Evolutionary conservation across 2,797 vertebrate genomes (phyloP).

Genomic region (Molossus alvarezi): DNA sequence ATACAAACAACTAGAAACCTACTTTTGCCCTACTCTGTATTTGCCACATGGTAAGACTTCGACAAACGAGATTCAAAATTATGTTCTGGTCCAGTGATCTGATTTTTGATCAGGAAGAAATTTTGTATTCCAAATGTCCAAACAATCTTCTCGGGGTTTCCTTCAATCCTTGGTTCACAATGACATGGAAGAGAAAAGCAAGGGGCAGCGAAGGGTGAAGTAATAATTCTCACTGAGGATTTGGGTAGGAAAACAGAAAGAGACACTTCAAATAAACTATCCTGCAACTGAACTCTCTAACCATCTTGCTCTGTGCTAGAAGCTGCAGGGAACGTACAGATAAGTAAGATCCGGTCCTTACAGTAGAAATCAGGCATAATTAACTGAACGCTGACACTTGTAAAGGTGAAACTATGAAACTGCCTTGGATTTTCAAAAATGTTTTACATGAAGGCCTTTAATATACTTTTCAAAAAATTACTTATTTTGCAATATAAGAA

Average conservation of each 20-base stretch:
- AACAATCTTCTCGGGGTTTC: not conserved
- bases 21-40: not conserved
- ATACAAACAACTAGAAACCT: not conserved
- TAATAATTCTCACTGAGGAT: not conserved
- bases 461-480: not conserved
- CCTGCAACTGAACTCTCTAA: constrained; percentile 2
- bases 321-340: not conserved
- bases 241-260: not conserved
- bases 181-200: not conserved
- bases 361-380: not conserved
- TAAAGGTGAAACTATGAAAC: not conserved
- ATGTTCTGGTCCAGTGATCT: not conserved
- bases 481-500: not conserved
- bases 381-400: not conserved
- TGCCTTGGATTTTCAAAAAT: constrained; percentile 20
- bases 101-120: not conserved
- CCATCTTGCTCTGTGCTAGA: not conserved
- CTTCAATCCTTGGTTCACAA: not conserved
- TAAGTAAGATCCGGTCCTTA: not conserved
- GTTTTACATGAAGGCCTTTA: not conserved
- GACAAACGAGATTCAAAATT: not conserved
- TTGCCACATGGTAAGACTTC: not conserved
- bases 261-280: not conserved
- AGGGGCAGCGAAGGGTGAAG: not conserved
- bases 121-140: constrained; percentile 43